These are phyloP conservation scores for Caranx melampygus DNA, from an alignment of 2,113 vertebrate species.

Conservation along the genomic window DNA sequence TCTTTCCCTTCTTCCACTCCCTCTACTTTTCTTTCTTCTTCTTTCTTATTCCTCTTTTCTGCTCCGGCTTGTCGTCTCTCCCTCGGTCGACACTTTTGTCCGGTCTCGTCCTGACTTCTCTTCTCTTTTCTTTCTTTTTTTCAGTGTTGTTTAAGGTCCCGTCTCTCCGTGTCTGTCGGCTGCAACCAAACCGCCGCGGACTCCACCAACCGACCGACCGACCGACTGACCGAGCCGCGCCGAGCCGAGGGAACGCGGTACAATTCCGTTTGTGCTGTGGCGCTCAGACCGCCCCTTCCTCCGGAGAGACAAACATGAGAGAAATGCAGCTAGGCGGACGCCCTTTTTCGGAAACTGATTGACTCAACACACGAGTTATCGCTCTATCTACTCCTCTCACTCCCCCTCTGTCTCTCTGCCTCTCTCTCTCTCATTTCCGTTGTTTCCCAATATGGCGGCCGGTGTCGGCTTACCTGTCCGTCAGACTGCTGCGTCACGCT, in stretches of 20 bases:
- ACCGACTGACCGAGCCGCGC: slow-evolving; percentile 44
- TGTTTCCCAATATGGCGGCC: slow-evolving; percentile 80
- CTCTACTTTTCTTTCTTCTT: slow-evolving; percentile 16
- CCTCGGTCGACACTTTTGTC: slow-evolving; percentile 18
- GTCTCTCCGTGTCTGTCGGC: not conserved
- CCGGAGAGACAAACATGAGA: slow-evolving; percentile 44
- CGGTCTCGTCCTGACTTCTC: not conserved
- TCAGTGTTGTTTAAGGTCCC: not conserved
- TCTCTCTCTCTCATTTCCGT: slow-evolving; percentile 76
- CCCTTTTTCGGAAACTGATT: slow-evolving; percentile 61
- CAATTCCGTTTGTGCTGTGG: slow-evolving; percentile 65
- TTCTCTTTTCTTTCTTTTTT: not conserved
- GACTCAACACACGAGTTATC: slow-evolving; percentile 32
- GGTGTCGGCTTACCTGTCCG: slow-evolving; percentile 83
- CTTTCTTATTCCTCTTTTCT: slow-evolving; percentile 60
- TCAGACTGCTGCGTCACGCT: slow-evolving; percentile 68
- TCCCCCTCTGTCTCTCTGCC: slow-evolving; percentile 20
- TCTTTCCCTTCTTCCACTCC: slow-evolving; percentile 75
- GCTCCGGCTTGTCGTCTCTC: slow-evolving; percentile 17
- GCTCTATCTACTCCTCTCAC: slow-evolving; percentile 33
- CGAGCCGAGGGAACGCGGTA: slow-evolving; percentile 52
- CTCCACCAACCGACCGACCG: slow-evolving; percentile 1
- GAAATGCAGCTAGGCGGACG: slow-evolving; percentile 24
- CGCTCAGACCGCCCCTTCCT: slow-evolving; percentile 73
- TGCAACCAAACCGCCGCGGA: slow-evolving; percentile 21